phyloP scores from a whole-genome alignment of 2,113 vertebrate genomes.

The Cnemophilus loriae region DNA sequence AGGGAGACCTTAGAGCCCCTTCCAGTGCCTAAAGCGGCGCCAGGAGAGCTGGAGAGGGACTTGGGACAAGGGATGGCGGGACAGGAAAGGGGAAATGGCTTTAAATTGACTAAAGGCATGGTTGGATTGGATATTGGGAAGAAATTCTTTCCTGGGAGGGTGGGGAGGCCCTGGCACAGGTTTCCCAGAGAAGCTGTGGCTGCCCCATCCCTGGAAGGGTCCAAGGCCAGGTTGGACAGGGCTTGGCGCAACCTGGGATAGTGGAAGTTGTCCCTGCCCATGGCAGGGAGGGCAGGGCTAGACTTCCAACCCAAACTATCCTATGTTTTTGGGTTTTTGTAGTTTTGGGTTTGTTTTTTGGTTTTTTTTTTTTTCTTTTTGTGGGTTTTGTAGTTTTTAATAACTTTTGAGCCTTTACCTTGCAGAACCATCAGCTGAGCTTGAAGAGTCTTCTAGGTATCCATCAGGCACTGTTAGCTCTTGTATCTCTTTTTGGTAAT shows the following conservation, averaged over 20 bases:
- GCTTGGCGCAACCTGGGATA: neutral
- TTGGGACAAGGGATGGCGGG: too few species aligned
- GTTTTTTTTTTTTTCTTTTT: neutral
- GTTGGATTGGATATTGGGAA: neutral
- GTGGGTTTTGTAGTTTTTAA: neutral
- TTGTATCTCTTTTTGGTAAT: neutral
- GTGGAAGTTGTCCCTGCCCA: neutral
- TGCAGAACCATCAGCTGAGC: neutral
- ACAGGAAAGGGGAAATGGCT: too few species aligned
- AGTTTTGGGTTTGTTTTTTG: neutral
- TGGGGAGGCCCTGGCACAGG: neutral
- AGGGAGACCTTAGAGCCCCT: neutral
- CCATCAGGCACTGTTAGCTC: neutral
- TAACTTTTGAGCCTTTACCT: neutral
- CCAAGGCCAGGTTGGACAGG: fast-evolving
- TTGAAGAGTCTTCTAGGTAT: neutral
- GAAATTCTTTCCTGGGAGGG: neutral
- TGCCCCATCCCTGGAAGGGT: neutral
- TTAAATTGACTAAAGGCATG: too few species aligned
- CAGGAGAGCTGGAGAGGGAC: neutral
- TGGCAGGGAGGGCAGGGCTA: neutral
- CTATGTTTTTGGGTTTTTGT: neutral
- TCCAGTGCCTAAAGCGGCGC: neutral
- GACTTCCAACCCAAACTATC: neutral
- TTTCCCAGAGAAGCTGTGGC: neutral